Conservation (phyloP, 2,888 invertebrate genomes). For the Aphidius colemani region DNA sequence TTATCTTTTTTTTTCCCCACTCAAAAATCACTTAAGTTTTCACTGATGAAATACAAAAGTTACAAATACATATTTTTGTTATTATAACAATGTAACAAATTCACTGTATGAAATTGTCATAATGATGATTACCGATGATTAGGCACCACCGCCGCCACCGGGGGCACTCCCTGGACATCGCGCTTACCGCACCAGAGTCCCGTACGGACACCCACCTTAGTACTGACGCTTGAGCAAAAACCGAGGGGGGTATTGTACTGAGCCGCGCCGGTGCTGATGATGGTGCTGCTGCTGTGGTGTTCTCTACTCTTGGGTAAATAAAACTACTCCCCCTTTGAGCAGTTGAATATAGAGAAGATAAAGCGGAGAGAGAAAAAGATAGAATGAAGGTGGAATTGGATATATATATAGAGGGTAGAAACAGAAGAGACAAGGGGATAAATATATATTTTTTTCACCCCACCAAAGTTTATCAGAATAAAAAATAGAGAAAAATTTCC, state of each 20-base stretch:
- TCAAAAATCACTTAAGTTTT: neutral
- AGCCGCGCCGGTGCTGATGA: constrained; percentile 42
- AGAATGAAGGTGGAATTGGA: constrained; percentile 1
- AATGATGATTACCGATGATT: constrained; percentile 19
- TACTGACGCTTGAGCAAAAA: constrained; percentile 53
- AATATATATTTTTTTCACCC: too few species aligned
- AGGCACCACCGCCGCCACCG: constrained; percentile 31
- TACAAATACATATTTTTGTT: neutral
- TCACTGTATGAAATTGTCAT: constrained; percentile 7
- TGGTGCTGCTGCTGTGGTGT: constrained; percentile 23
- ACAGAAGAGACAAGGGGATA: too few species aligned
- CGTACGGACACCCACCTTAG: constrained; percentile 55
- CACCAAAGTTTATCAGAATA: too few species aligned
- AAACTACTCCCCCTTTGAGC: too few species aligned
- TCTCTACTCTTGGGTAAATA: too few species aligned
- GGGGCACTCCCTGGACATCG: constrained; percentile 57
- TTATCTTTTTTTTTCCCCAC: neutral
- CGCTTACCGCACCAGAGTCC: constrained; percentile 52
- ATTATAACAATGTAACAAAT: constrained; percentile 9
- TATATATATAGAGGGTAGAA: neutral
- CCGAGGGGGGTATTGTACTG: constrained; percentile 51
- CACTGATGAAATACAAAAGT: too few species aligned
- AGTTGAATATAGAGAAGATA: neutral
- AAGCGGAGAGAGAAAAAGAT: neutral
- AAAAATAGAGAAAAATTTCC: neutral